phyloP scores from a whole-genome alignment of 1,140 invertebrate genomes.

The Odontomachus brunneus region DNA sequence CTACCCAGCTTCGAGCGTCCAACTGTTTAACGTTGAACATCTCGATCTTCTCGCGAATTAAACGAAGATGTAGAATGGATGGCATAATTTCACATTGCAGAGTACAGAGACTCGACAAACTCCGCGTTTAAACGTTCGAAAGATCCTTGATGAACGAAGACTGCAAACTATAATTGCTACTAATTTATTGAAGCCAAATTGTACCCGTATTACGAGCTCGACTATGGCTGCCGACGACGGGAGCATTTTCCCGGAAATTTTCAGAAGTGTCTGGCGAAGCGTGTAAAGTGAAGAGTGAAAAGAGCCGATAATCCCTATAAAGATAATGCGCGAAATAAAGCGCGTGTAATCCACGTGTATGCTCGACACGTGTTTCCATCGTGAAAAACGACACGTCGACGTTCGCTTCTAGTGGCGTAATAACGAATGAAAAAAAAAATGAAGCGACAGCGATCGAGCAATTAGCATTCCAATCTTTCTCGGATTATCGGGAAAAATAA shows the following conservation, averaged over 20 bases:
- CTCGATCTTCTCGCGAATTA: too few species aligned
- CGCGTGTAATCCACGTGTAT: background rate
- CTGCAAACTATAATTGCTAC: too few species aligned
- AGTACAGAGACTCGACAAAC: too few species aligned
- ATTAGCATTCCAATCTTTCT: slow-evolving; percentile 47
- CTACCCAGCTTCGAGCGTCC: too few species aligned
- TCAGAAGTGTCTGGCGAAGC: background rate
- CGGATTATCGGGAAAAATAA: slow-evolving; percentile 20
- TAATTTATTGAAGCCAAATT: too few species aligned
- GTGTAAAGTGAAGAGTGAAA: background rate
- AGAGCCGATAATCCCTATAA: slow-evolving; percentile 12
- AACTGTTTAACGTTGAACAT: too few species aligned
- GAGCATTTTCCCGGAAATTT: background rate
- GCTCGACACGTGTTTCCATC: background rate
- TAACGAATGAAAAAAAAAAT: background rate
- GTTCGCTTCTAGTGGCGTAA: background rate
- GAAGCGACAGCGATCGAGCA: slow-evolving; percentile 23
- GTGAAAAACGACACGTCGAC: slow-evolving; percentile 11
- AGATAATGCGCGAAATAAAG: slow-evolving; percentile 9
- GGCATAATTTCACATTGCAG: too few species aligned
- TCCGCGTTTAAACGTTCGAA: too few species aligned
- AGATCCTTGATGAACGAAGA: too few species aligned
- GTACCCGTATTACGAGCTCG: too few species aligned
- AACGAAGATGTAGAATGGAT: too few species aligned
- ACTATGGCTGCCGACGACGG: too few species aligned